phyloP scores from a whole-genome alignment of 1,140 invertebrate genomes.

The Zophobas atratus region DNA sequence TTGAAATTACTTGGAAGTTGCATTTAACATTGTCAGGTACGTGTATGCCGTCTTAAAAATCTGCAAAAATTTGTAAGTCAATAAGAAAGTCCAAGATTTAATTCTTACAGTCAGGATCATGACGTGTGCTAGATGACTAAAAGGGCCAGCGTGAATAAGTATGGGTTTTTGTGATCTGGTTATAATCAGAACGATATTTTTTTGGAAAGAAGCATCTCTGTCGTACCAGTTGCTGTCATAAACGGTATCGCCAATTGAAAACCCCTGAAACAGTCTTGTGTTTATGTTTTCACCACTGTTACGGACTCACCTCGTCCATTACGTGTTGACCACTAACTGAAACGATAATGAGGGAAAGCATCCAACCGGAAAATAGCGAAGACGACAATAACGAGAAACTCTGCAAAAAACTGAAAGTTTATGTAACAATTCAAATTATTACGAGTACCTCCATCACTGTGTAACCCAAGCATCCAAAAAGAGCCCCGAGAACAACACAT shows the following conservation, averaged over 20 bases:
- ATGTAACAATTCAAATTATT: no score
- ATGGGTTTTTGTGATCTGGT: slow-evolving; percentile 27
- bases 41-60: no score
- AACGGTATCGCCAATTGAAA: slow-evolving; percentile 8
- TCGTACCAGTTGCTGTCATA: slow-evolving; percentile 42
- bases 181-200: slow-evolving; percentile 41
- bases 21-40: no score
- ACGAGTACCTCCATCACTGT: neutral
- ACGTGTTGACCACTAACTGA: slow-evolving; percentile 40
- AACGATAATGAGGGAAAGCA: slow-evolving; percentile 14
- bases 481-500: neutral
- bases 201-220: slow-evolving; percentile 18
- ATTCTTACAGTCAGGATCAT: neutral
- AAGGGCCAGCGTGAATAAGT: slow-evolving; percentile 27
- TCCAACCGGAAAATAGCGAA: slow-evolving; percentile 28
- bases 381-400: neutral
- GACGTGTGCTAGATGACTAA: slow-evolving; percentile 2
- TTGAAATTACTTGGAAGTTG: no score
- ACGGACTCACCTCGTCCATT: slow-evolving; percentile 30
- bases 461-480: neutral
- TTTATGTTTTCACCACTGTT: neutral
- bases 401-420: neutral
- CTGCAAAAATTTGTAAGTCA: no score
- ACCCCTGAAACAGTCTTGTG: slow-evolving; percentile 13
- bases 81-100: no score